phyloP scores from a whole-genome alignment of 2,113 vertebrate species.

The Platysternon megacephalum region DNA sequence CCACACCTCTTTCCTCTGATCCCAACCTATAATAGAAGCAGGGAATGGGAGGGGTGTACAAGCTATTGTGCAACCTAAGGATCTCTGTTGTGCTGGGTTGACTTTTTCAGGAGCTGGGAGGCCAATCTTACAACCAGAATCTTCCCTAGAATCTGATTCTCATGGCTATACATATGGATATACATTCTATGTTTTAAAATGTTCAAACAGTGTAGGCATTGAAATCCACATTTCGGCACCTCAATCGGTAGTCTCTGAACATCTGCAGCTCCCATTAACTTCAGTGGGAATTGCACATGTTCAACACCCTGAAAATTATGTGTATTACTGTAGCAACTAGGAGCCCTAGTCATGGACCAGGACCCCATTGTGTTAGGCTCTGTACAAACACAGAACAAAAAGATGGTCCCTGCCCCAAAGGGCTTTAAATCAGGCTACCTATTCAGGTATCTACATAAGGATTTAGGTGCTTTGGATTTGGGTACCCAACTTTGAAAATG shows the following conservation, averaged over 20 bases:
- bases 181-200: background rate
- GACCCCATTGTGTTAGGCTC: too few species aligned
- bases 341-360: background rate
- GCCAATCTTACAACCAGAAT: background rate
- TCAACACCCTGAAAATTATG: background rate
- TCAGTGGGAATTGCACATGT: background rate
- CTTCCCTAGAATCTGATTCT: background rate
- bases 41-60: too few species aligned
- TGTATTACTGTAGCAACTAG: background rate
- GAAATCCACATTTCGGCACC: background rate
- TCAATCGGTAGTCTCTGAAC: background rate
- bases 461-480: background rate
- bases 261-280: background rate
- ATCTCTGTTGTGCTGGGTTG: background rate
- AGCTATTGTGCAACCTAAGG: too few species aligned
- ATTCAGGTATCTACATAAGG: background rate
- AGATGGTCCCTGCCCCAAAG: background rate
- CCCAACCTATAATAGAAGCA: background rate
- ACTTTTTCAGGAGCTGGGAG: background rate
- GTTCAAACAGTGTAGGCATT: accelerated
- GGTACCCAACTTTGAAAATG: background rate
- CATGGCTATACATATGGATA: background rate
- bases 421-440: too few species aligned
- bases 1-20: background rate
- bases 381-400: too few species aligned